phyloP scores from a whole-genome alignment of 2,888 invertebrate species.

The Osmoderma eremita region DNA sequence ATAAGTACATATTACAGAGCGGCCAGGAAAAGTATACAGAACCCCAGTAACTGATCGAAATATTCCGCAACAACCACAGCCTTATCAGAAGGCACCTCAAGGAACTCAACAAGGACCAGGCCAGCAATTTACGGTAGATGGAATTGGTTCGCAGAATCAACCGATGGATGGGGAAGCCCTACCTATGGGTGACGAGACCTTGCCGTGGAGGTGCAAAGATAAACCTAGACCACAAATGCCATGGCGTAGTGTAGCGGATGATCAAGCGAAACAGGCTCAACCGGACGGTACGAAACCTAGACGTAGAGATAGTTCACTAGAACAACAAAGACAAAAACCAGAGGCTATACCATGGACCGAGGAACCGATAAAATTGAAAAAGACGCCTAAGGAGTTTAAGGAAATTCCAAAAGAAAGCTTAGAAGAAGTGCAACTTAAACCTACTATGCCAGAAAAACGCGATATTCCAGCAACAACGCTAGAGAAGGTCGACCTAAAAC shows the following conservation, averaged over 20 bases:
- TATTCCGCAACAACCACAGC: constrained; percentile 38
- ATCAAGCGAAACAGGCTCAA: constrained; percentile 37
- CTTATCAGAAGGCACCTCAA: constrained; percentile 22
- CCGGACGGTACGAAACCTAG: constrained; percentile 54
- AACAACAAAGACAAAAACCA: constrained; percentile 49
- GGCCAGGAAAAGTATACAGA: constrained; percentile 65
- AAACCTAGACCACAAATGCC: constrained; percentile 40
- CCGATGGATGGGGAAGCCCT: constrained; percentile 63
- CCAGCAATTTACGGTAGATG: constrained; percentile 53
- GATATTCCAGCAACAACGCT: constrained; percentile 58
- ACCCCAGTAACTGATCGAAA: constrained; percentile 60
- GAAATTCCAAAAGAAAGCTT: constrained; percentile 60
- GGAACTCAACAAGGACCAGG: constrained; percentile 55
- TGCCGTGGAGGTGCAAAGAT: constrained; percentile 65
- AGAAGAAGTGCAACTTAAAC: constrained; percentile 65
- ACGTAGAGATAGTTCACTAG: constrained; percentile 65
- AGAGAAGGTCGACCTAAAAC: constrained; percentile 65
- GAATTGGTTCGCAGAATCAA: constrained; percentile 54
- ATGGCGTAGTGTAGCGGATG: constrained; percentile 23
- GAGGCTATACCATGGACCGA: constrained; percentile 71
- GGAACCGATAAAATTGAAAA: constrained; percentile 70
- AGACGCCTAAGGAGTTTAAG: constrained; percentile 60
- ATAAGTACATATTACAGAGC: constrained; percentile 62
- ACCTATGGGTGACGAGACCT: constrained; percentile 67
- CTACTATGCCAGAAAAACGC: constrained; percentile 61